Percentiles rank a stretch among this genome's conserved stretches.
phyloP scores from a whole-genome alignment of 2,113 vertebrate genomes.

The Paralichthys olivaceus region DNA sequence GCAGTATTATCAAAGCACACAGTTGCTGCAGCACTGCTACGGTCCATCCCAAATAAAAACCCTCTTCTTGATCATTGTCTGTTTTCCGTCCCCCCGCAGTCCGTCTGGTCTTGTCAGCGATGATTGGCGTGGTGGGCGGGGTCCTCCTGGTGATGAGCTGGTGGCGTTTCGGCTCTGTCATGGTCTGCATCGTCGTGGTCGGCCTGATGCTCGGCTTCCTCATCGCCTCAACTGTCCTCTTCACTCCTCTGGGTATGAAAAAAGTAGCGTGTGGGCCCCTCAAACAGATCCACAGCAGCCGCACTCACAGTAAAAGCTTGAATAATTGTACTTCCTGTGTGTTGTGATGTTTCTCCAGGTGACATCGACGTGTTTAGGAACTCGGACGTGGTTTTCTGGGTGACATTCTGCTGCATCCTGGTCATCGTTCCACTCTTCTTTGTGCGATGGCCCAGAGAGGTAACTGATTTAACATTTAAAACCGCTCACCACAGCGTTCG shows the following conservation, averaged over 20 bases:
- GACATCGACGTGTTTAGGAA: constrained; percentile 85
- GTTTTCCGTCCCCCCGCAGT: constrained; percentile 72
- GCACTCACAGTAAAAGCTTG: background rate
- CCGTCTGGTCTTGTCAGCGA: constrained; percentile 84
- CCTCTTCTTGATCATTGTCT: background rate
- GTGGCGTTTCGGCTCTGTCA: constrained; percentile 91
- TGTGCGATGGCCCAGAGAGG: constrained; percentile 90
- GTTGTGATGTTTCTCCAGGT: constrained; percentile 77
- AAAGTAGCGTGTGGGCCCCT: background rate
- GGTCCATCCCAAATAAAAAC: background rate
- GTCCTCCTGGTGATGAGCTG: constrained; percentile 88
- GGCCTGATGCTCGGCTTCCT: constrained; percentile 91
- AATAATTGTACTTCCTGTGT: too few species aligned
- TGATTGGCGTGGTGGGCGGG: constrained; percentile 86
- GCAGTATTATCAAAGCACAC: background rate
- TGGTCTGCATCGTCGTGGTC: constrained; percentile 84
- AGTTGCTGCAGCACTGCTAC: background rate
- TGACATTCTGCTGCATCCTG: constrained; percentile 87
- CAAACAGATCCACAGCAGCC: background rate
- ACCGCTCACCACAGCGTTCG: background rate
- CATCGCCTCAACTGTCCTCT: constrained; percentile 83
- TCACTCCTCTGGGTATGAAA: constrained; percentile 89
- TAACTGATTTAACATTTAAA: constrained; percentile 58
- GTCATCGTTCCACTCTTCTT: constrained; percentile 86
- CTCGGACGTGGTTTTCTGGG: constrained; percentile 89